Base-by-base conservation (phyloP, 2,797 vertebrate species). In the Botia almorhae region DNA sequence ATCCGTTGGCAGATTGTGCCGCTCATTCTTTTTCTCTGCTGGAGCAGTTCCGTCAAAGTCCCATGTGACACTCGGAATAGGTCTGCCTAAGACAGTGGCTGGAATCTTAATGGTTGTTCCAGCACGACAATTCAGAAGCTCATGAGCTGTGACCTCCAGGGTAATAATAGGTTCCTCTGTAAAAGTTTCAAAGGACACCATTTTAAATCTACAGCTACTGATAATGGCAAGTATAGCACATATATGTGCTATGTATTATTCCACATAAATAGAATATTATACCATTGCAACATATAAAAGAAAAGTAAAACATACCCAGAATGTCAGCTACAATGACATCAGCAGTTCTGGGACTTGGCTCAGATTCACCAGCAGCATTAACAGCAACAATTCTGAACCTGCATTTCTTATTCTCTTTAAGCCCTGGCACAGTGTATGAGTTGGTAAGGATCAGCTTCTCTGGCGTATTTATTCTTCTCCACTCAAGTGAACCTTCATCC, bases 381-480 rank as follows among this genome's bases (percentile, higher is more conserved):
- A 99, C 96, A 2, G 98, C 98, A 82, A 96, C 97, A 71, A 99
- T 93, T 87, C 95, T 95, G 87, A 99, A 99, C 87, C 94, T 93
- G 89, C 96, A 98, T 88, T 98, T 99, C 84, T 94, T 96, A 82
- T 97, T 96, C 83, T 98, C 96, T 89, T 96, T 96, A 83, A 99
- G 92, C 82, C 96, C 93, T 0, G 97, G 94, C 11, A 98, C 91
- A 8, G 96, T 96, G 89, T 96, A 96, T 87, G 96, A 93, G 7
- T 96, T 96, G 76, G 94, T 91, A n/a, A 96, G 94, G 83, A 98
- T 93, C 36, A 96, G 94, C 89, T 97, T 97, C 72, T 99, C 98
- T 0, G 94, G 93, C 51, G 96, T 94, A 61, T 96, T 98, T 60
- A 96, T 95, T 70, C 90, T 95, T 88, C 93, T 97, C 98, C 98